Evolutionary conservation across 2,113 vertebrate species (phyloP).

Genomic region (Otolemur garnettii): DNA sequence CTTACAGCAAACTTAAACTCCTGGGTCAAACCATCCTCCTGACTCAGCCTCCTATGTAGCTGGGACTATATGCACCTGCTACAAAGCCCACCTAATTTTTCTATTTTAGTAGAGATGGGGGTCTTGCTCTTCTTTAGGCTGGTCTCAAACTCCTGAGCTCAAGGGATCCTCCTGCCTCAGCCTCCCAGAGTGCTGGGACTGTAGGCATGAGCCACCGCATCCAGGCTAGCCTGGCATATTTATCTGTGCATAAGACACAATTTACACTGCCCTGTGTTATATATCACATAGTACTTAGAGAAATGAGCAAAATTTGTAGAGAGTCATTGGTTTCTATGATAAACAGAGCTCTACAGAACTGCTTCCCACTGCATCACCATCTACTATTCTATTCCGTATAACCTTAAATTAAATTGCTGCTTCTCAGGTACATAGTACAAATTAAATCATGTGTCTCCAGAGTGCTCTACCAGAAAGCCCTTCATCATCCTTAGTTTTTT

Average conservation of each 20-base stretch:
- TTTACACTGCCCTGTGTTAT: background rate
- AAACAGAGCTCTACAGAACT: background rate
- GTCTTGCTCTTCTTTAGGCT: too few relatives aligned
- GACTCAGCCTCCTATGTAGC: too few relatives aligned
- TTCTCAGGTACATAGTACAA: background rate
- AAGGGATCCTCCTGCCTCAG: too few relatives aligned
- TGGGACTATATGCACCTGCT: too few relatives aligned
- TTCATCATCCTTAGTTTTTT: background rate
- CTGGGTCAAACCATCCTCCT: too few relatives aligned
- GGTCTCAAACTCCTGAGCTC: too few relatives aligned
- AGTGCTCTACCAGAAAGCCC: background rate
- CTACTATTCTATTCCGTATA: background rate
- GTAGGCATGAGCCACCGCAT: too few relatives aligned
- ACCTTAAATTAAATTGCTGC: background rate
- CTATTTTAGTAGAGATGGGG: too few relatives aligned
- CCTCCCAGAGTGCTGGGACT: too few relatives aligned
- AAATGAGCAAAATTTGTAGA: background rate
- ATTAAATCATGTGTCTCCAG: background rate
- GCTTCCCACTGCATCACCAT: background rate
- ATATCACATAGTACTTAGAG: background rate
- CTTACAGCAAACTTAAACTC: too few relatives aligned
- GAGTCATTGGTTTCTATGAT: background rate
- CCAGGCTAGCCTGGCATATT: background rate
- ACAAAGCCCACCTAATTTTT: too few relatives aligned
- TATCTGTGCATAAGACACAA: background rate